phyloP scores from a whole-genome alignment of 2,113 vertebrate genomes.

The Lipotes vexillifer region DNA sequence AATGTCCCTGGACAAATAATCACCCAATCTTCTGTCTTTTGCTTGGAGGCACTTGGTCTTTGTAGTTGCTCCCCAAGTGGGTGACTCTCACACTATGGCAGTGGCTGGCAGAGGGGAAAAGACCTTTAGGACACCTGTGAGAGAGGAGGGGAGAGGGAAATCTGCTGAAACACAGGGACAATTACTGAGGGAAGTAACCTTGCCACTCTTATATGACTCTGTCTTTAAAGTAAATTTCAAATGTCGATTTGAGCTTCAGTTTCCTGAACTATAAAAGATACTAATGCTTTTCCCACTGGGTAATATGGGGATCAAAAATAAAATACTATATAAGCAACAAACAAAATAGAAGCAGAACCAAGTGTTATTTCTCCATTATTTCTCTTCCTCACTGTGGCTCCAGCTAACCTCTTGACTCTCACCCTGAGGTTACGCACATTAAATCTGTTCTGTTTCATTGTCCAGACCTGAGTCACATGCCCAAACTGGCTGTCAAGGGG shows the following conservation, averaged over 20 bases:
- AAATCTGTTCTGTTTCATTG: background rate
- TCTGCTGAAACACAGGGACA: background rate
- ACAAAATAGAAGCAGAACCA: background rate
- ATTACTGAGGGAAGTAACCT: background rate
- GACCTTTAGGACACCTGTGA: background rate
- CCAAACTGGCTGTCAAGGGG: background rate
- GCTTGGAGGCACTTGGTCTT: background rate
- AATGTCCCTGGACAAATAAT: background rate
- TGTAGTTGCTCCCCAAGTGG: background rate
- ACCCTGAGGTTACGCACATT: background rate
- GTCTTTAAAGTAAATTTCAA: background rate
- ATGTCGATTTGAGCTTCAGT: background rate
- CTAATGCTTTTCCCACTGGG: background rate
- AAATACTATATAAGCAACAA: background rate
- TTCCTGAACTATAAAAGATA: background rate
- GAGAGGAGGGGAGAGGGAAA: background rate
- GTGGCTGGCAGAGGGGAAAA: background rate
- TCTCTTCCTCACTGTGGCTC: background rate
- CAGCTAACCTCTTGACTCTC: background rate
- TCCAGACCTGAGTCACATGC: background rate
- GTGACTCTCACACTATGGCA: background rate
- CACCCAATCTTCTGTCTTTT: background rate
- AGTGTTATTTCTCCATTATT: background rate
- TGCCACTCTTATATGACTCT: background rate
- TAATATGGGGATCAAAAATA: background rate